phyloP scores from a whole-genome alignment of 2,888 invertebrate species.

The Callosobruchus maculatus region DNA sequence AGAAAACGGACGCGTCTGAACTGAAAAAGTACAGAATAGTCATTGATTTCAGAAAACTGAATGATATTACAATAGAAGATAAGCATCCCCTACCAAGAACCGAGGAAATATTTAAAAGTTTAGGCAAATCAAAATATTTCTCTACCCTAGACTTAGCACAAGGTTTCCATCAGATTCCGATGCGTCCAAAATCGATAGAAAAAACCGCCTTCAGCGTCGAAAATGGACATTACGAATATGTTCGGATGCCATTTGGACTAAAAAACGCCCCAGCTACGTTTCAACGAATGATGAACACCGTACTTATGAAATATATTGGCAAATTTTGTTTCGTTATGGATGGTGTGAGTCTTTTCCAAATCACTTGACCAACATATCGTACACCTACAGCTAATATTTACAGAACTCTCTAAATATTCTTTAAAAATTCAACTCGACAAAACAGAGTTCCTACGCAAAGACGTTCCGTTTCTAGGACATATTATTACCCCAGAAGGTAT shows the following conservation, averaged over 20 bases:
- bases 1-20: slow-evolving; percentile 31
- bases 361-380: not conserved
- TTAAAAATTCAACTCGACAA: slow-evolving; percentile 32
- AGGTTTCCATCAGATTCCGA: slow-evolving; percentile 38
- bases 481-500: slow-evolving; percentile 35
- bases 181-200: slow-evolving; percentile 12
- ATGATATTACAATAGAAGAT: slow-evolving; percentile 38
- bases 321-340: slow-evolving; percentile 27
- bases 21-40: slow-evolving; percentile 37
- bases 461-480: slow-evolving; percentile 36
- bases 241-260: slow-evolving; percentile 14
- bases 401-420: slow-evolving; percentile 13
- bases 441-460: slow-evolving; percentile 28
- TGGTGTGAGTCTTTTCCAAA: slow-evolving; percentile 24
- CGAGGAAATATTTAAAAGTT: slow-evolving; percentile 5
- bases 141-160: slow-evolving; percentile 37
- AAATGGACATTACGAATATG: slow-evolving; percentile 5
- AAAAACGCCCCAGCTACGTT: slow-evolving; percentile 25
- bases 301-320: slow-evolving; percentile 5
- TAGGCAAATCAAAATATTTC: slow-evolving; percentile 22
- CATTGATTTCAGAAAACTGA: slow-evolving; percentile 41
- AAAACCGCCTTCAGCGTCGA: slow-evolving; percentile 15
- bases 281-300: slow-evolving; percentile 13
- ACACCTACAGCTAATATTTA: not conserved
- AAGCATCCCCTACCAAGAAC: slow-evolving; percentile 34